A percentile compares a stretch with the other conserved stretches of the same genome.
Conservation (phyloP, 2,113 vertebrate genomes). For the Bubo scandiacus region DNA sequence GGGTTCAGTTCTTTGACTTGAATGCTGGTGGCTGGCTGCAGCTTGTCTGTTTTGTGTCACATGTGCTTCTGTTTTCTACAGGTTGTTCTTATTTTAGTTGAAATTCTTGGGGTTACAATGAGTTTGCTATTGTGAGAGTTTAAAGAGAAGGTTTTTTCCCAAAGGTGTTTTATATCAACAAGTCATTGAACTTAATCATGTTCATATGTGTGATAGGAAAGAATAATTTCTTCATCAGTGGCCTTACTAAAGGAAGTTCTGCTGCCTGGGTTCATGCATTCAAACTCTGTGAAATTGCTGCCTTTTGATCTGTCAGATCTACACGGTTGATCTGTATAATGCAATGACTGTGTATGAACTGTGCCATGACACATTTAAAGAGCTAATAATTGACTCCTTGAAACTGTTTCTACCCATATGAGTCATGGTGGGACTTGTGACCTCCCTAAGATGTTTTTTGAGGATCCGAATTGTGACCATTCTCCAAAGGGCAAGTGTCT, state of each 20-base stretch:
- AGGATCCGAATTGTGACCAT: not conserved
- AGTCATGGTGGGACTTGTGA: not conserved
- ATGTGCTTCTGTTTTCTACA: not conserved
- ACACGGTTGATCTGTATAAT: not conserved
- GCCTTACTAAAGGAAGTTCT: not conserved
- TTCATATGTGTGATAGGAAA: not conserved
- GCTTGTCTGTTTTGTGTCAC: not conserved
- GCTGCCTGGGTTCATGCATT: not conserved
- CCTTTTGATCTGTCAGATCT: not conserved
- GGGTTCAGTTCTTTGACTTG: not conserved
- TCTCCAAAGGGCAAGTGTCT: not conserved
- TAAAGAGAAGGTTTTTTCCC: not conserved
- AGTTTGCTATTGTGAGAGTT: not conserved
- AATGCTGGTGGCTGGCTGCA: not conserved
- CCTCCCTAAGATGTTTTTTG: not conserved
- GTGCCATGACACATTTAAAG: not conserved
- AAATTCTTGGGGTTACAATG: not conserved
- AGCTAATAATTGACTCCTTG: not conserved
- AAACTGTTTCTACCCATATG: not conserved
- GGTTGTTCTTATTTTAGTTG: not conserved
- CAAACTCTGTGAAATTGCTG: not conserved
- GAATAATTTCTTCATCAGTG: not conserved
- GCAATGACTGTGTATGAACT: not conserved
- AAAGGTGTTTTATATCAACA: not conserved
- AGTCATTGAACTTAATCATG: not conserved